phyloP scores from a whole-genome alignment of 1,140 invertebrate species.

The Asbolus verrucosus region DNA sequence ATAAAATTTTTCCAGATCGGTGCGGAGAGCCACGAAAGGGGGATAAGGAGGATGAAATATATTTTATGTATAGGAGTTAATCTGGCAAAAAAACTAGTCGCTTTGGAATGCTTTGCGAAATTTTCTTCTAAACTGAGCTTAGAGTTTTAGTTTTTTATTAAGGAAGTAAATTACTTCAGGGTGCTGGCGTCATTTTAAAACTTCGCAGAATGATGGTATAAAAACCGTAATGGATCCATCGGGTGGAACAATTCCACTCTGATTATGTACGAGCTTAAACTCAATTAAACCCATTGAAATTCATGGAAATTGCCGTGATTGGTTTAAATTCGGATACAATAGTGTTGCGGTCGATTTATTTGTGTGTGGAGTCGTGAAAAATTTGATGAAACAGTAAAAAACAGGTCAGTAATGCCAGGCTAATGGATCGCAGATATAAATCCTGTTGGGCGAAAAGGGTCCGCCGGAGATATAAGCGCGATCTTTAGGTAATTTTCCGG shows the following conservation, averaged over 20 bases:
- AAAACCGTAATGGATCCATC: too few relatives aligned
- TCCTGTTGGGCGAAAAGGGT: background rate
- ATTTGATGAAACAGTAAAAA: slow-evolving; percentile 9
- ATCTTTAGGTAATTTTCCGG: slow-evolving; percentile 16
- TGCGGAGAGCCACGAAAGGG: background rate
- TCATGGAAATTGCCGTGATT: background rate
- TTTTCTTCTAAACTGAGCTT: background rate
- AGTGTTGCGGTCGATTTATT: background rate
- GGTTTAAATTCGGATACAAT: background rate
- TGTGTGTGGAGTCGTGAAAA: background rate
- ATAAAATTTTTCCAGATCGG: background rate
- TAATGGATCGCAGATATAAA: background rate
- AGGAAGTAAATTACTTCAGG: too few relatives aligned
- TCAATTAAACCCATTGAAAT: slow-evolving; percentile 4
- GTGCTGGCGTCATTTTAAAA: too few relatives aligned
- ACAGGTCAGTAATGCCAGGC: slow-evolving; percentile 2
- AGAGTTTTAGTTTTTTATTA: too few relatives aligned
- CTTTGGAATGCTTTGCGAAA: background rate
- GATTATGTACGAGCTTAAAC: background rate
- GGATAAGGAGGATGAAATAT: background rate
- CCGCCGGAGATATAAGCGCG: background rate
- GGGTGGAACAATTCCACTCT: too few relatives aligned
- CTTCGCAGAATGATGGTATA: too few relatives aligned
- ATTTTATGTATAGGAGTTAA: too few relatives aligned
- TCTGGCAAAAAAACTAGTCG: too few relatives aligned